Base-by-base conservation (phyloP, 1,140 invertebrate species). In the Danaus melanippus region DNA sequence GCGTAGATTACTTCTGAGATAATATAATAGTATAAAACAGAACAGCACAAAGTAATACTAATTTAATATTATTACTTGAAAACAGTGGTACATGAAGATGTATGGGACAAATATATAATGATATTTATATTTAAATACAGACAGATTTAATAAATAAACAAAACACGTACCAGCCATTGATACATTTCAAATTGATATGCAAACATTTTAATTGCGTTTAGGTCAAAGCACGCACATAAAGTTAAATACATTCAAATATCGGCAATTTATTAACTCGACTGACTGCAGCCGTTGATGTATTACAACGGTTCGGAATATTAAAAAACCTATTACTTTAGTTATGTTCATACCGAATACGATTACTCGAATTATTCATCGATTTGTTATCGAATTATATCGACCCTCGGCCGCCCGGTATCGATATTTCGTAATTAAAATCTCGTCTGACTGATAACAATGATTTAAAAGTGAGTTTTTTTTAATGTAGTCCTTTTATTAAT, bases 311-410 rank as follows among this genome's bases (percentile, higher is more conserved):
- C 50, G 54, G 58, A 11, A 49, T 61, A 61, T 80, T 77, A 76
- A 79, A 83, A 80, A 78, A 72, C 69, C 71, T 80, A 79, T 83
- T 83, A 77, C 64, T 74, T 66, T 69, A 32, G 21, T 32, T 32
- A 7, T 32, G 21, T 32, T 0, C 21, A 32, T 32, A 32, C 21
- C 21, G 51, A 68, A 77, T 72, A 74, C 69, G 68, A 53, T 53
- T 57, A 32, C 56, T 62, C 61, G 61, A 68, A 75, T 66, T 60
- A 70, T 67, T 67, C 56, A 48, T 51, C 67, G 72, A 72, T 72
- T 74, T 70, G 71, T 72, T 64, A 44, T n/a, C 43, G 43, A 44
- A 9, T 44, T 44, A 44, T n/a, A 32, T 32, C 21, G 2, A 32
- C 0, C 64, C 58, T 53, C 46, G 46, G 46, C 46, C 44, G 40